Base-by-base conservation (phyloP, 2,888 invertebrate genomes). In the Hemicrepidius hirtus region DNA sequence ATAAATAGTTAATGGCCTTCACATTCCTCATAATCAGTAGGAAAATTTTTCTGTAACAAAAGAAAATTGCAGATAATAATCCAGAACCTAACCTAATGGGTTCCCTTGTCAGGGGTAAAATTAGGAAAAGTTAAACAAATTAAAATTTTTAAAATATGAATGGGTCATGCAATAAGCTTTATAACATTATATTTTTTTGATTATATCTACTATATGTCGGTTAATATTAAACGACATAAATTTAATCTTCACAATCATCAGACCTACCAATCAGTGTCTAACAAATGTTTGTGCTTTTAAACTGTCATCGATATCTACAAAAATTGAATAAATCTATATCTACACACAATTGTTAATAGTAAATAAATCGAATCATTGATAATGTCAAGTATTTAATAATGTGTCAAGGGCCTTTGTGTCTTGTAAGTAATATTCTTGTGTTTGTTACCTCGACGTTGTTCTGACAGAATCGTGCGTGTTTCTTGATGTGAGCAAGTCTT, bases 371-470 rank as follows among this genome's bases (percentile, higher is more conserved):
- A 50, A 24, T 50, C 50, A 53, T 2, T 53, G 53, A 53, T 53
- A 53, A 53, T 53, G 53, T 53, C 53, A 53, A 53, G 53, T 53
- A 53, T 21, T 13, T 53, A 53, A 53, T 53, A 53, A 28, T 53
- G 53, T 53, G 53, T 53, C 53, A 53, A 53, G 53, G 53, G 53
- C 53, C 53, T 53, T 53, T 53, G 13, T 28, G 21, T 21, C 53
- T 44, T 16, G 7, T 44, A 44, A 18, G 16, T 13, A 41, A 24
- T 20, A 28, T 28, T 53, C 28, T 53, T 32, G 28, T 21, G 28
- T 21, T 53, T 53, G 53, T 53, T 53, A 28, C 28, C 24, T 53
- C 28, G 13, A 44, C 9, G n/a, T 16, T 53, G 24, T 28, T 53
- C 13, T 53, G 53, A 53, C 21, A 53, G 53, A 53, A 28, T 53